These are phyloP conservation scores for Halcyon badia DNA, from an alignment of 2,797 vertebrate genomes.

Conservation along the genomic window DNA sequence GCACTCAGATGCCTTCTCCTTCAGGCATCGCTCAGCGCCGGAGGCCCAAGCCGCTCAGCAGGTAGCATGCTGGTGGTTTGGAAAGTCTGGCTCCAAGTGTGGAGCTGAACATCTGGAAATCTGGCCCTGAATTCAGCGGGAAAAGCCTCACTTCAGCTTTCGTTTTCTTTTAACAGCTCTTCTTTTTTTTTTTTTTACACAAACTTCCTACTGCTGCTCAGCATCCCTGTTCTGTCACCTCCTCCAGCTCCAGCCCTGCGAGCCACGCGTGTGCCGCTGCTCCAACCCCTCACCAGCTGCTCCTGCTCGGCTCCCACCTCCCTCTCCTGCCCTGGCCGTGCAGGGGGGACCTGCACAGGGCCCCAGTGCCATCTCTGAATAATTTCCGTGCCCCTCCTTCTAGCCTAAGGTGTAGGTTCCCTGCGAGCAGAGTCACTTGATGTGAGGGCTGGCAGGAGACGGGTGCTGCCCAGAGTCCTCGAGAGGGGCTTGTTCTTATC, in stretches of 20 bases:
- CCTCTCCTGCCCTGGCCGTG: too few species aligned
- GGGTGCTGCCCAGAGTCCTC: rapidly evolving
- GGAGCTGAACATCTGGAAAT: not conserved
- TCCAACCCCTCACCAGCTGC: not conserved
- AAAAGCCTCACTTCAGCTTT: not conserved
- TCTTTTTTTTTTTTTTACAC: not conserved
- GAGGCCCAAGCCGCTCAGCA: not conserved
- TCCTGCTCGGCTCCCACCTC: rapidly evolving
- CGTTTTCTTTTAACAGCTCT: not conserved
- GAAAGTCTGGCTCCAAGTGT: not conserved
- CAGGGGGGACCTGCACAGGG: not conserved
- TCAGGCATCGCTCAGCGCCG: not conserved
- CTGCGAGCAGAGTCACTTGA: rapidly evolving
- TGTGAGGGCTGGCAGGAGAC: not conserved
- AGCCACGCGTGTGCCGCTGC: rapidly evolving
- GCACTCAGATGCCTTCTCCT: not conserved
- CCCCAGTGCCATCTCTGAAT: rapidly evolving
- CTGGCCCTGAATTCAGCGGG: not conserved
- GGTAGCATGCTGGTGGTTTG: not conserved
- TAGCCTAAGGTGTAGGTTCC: not conserved
- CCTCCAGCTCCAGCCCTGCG: not conserved
- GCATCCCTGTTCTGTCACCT: not conserved
- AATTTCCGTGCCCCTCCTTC: not conserved
- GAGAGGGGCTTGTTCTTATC: not conserved
- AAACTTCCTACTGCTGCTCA: not conserved